Evolutionary conservation across 2,797 vertebrate genomes (phyloP), one percentile per base, ranked within the genome.

Genomic region (Sandelia bainsii): DNA sequence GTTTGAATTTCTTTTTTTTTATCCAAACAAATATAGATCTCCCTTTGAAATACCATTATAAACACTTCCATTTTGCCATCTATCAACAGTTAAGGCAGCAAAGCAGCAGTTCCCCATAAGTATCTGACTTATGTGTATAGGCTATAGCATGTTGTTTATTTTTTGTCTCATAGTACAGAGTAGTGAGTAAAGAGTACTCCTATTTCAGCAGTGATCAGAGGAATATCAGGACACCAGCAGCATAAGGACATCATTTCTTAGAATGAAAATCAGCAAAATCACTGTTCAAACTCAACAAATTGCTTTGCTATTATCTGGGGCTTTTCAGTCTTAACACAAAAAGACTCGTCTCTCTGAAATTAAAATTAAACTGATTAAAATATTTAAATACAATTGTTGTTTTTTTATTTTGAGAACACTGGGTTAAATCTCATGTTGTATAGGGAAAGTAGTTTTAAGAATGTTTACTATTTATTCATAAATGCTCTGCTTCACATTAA

Each of bases 401-500:
- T 20, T 27, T 29, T 32, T 4, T 49, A 20, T 22, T 23, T 49
- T 44, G 44, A n/a, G 46, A 40, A 51, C 46, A 17, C 50, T 27
- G 40, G 22, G 17, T 80, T 58, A 32, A 65, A 69, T 70, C 44
- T 48, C 3, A 49, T 52, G 51, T 62, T 32, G 46, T 78, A 17
- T 16, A 49, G 42, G 34, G 49, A 49, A 23, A 70, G 8, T 25
- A 34, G 22, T 46, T 70, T 62, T 27, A 25, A 37, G 12, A 75
- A 52, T 58, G 29, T 77, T 72, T 57, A 66, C 56, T 70, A 44
- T 54, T 52, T 69, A 54, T 75, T 66, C 27, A 57, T 67, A 63
- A 40, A n/a, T 49, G 57, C 62, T 75, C 63, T 69, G 60, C 49
- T 84, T 83, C 11, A 40, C 73, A 76, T 76, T 70, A 65, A 82